Percentiles rank a stretch among this genome's conserved stretches.
These are phyloP conservation scores for Parapsyche elsis DNA, from an alignment of 1,140 invertebrate species.

Conservation along the genomic window DNA sequence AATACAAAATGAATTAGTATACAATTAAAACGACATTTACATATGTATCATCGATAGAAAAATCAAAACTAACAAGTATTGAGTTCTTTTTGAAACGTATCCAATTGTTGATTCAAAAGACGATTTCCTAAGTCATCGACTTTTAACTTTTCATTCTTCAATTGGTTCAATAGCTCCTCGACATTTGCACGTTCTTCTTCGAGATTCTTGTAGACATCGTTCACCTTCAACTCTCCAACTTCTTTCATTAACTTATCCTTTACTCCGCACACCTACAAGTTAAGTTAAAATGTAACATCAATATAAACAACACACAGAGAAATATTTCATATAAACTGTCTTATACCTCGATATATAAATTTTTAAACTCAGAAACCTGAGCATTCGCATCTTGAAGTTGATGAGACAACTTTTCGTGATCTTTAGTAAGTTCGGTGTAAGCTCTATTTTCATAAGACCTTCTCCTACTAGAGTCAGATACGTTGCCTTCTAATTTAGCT, in stretches of 20 bases:
- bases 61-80: slow-evolving; percentile 47
- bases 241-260: slow-evolving; percentile 52
- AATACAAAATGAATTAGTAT: not conserved
- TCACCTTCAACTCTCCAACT: slow-evolving; percentile 43
- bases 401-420: slow-evolving; percentile 60
- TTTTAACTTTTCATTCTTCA: slow-evolving; percentile 63
- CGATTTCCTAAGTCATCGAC: slow-evolving; percentile 59
- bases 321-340: not conserved
- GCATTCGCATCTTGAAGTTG: slow-evolving; percentile 61
- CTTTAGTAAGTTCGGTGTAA: slow-evolving; percentile 60
- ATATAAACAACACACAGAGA: not conserved
- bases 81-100: slow-evolving; percentile 49
- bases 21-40: not conserved
- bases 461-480: slow-evolving; percentile 12
- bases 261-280: slow-evolving; percentile 46
- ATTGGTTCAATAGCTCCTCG: slow-evolving; percentile 60
- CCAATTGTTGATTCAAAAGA: slow-evolving; percentile 46
- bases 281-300: slow-evolving; percentile 8
- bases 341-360: slow-evolving; percentile 61
- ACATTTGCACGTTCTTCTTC: slow-evolving; percentile 40
- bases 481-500: not conserved
- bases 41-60: not conserved
- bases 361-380: slow-evolving; percentile 63
- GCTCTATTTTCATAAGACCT: slow-evolving; percentile 61
- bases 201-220: slow-evolving; percentile 46